Percentiles rank a stretch among this genome's conserved stretches.
phyloP scores from a whole-genome alignment of 2,113 vertebrate genomes.

The Noturus placidus region DNA sequence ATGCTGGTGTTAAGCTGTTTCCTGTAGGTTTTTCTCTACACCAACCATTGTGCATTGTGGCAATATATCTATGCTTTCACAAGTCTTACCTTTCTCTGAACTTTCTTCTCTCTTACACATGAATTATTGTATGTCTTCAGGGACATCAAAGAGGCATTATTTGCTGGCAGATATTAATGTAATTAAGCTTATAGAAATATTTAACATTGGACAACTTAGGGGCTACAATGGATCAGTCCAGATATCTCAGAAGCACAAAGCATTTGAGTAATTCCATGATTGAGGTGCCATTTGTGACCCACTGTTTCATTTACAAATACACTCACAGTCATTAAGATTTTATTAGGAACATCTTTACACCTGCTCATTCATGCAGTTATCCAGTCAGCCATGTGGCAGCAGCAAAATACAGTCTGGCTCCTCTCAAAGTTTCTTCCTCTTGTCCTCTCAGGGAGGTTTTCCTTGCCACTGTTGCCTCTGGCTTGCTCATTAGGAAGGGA shows the following conservation, averaged over 20 bases:
- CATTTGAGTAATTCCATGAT: not conserved
- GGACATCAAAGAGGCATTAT: not conserved
- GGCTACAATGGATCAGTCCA: not conserved
- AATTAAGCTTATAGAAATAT: not conserved
- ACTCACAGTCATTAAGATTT: not conserved
- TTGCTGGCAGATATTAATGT: not conserved
- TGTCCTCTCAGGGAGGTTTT: not conserved
- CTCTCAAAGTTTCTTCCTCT: not conserved
- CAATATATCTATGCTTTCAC: not conserved
- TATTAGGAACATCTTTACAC: not conserved
- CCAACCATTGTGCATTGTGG: not conserved
- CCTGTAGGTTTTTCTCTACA: not conserved
- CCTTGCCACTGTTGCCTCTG: not conserved
- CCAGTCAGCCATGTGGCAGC: not conserved
- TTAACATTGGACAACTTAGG: not conserved
- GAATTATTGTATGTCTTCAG: not conserved
- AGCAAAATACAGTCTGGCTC: not conserved
- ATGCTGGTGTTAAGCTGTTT: not conserved
- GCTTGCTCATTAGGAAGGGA: not conserved
- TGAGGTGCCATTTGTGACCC: not conserved
- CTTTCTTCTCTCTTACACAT: not conserved
- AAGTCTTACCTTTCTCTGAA: slow-evolving; percentile 5
- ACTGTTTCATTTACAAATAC: not conserved
- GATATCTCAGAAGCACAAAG: not conserved
- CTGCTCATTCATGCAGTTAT: not conserved